phyloP scores from a whole-genome alignment of 1,140 invertebrate genomes.

The Ptiloglossa arizonensis region DNA sequence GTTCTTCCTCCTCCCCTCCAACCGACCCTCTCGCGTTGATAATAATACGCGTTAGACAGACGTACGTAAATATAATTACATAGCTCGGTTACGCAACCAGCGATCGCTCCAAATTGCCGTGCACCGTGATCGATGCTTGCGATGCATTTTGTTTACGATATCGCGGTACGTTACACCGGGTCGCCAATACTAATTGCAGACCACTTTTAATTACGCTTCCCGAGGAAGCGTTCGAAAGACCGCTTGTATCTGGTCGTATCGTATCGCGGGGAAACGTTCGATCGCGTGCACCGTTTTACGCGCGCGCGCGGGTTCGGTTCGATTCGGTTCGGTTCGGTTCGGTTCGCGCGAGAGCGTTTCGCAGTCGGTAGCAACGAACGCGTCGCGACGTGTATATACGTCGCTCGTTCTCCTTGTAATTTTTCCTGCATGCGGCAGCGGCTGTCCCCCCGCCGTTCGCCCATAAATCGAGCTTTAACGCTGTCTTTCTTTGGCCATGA shows the following conservation, averaged over 20 bases:
- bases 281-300: conserved; percentile 5
- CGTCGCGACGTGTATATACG: no score
- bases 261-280: background rate
- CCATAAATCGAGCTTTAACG: conserved; percentile 36
- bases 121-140: conserved; percentile 25
- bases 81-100: conserved; percentile 21
- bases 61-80: conserved; percentile 51
- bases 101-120: conserved; percentile 42
- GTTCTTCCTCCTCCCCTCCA: background rate
- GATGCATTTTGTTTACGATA: conserved; percentile 55
- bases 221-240: no score
- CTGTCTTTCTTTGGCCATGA: conserved; percentile 43
- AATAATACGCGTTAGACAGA: conserved; percentile 24
- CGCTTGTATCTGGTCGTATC: no score
- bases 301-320: background rate
- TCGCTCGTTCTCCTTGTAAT: conserved; percentile 18
- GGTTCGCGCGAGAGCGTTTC: background rate
- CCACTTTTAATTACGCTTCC: conserved; percentile 42
- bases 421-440: background rate
- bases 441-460: background rate
- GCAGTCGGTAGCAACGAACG: background rate
- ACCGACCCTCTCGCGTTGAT: conserved; percentile 30
- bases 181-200: conserved; percentile 35
- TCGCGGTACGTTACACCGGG: background rate
- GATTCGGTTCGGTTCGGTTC: no score